Percentiles rank a stretch among this genome's conserved stretches.
These are phyloP conservation scores for Steinernema carpocapsae DNA, from an alignment of 2,888 invertebrate genomes.

Conservation along the genomic window DNA sequence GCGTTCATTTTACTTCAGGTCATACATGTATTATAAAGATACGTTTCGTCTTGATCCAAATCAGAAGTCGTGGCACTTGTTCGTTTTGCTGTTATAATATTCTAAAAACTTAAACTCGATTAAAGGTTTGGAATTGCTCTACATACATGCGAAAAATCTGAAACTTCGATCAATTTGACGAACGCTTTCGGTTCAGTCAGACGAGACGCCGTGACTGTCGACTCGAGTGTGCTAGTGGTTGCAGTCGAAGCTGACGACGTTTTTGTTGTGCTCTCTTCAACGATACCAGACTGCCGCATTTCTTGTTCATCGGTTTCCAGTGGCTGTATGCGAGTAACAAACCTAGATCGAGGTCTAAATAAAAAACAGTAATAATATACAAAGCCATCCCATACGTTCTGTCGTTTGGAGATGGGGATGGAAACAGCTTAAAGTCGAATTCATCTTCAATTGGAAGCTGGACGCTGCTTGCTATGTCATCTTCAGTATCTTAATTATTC, in stretches of 20 bases:
- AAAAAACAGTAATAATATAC: background rate
- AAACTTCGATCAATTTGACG: slow-evolving; percentile 1
- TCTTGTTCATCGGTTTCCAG: background rate
- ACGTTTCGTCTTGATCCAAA: background rate
- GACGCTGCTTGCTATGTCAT: slow-evolving; percentile 8
- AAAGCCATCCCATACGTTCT: background rate
- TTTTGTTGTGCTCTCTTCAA: background rate
- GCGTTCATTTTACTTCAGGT: background rate
- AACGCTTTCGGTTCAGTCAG: background rate
- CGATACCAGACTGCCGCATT: background rate
- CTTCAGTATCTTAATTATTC: background rate
- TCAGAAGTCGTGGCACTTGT: background rate
- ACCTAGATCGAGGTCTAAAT: background rate
- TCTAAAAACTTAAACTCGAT: background rate
- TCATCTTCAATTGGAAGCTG: background rate
- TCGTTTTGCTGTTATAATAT: background rate
- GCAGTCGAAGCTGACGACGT: background rate
- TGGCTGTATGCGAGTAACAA: background rate
- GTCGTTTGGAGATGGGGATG: slow-evolving; percentile 15
- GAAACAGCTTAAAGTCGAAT: slow-evolving; percentile 31
- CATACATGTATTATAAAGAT: background rate
- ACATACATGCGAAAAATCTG: background rate
- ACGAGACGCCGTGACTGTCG: background rate
- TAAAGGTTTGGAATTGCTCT: background rate
- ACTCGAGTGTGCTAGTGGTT: background rate